A percentile compares a stretch with the other conserved stretches of the same genome.
Conservation (phyloP, 1,140 invertebrate species). For the Ceratina japonica region DNA sequence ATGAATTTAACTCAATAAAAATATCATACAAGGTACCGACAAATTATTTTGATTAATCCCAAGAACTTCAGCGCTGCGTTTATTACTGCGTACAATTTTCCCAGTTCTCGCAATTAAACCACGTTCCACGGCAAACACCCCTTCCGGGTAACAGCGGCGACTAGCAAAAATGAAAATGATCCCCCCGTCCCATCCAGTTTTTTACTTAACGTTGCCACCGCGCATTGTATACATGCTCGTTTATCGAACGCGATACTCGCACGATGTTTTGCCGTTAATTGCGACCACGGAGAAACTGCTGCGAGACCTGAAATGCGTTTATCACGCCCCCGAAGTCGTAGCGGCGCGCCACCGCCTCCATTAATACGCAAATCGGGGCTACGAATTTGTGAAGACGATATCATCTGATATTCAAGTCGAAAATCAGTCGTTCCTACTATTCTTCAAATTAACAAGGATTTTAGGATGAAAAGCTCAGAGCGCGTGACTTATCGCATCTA, state of each 20-base stretch:
- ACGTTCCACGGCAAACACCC: background rate
- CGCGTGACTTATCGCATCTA: too few species aligned
- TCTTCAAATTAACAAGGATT: background rate
- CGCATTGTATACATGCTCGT: background rate
- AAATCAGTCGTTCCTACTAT: conserved; percentile 12
- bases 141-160: background rate
- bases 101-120: conserved; percentile 28
- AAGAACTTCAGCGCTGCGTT: background rate
- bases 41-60: background rate
- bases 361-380: conserved; percentile 64
- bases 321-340: conserved; percentile 65
- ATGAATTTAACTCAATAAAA: too few species aligned
- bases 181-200: conserved; percentile 27
- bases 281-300: conserved; percentile 54
- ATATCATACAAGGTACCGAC: too few species aligned
- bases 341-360: conserved; percentile 41
- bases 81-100: background rate
- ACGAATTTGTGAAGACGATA: conserved; percentile 41
- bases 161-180: conserved; percentile 50
- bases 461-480: background rate
- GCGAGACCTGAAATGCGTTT: conserved; percentile 68
- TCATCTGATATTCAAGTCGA: conserved; percentile 31
- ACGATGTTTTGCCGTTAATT: conserved; percentile 65
- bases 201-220: conserved; percentile 47
- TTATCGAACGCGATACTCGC: background rate